These are phyloP conservation scores for Stegodyphus mimosarum DNA, from an alignment of 1,140 invertebrate genomes.

Conservation along the genomic window DNA sequence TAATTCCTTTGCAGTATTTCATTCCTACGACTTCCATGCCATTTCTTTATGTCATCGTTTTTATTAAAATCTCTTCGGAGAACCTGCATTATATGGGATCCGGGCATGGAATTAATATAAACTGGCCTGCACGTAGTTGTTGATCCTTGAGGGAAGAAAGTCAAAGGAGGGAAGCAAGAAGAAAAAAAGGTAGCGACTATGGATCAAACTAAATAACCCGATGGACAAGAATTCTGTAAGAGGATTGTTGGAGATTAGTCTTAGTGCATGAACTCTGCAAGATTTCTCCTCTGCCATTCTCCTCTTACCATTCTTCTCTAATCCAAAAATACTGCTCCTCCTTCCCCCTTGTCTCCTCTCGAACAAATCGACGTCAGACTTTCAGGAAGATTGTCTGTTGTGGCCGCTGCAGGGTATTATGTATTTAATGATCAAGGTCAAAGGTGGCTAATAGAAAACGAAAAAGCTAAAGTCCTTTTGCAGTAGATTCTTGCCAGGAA, in stretches of 20 bases:
- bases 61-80: no score
- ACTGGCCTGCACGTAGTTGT: no score
- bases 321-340: conserved; percentile 27
- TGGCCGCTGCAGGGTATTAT: background rate
- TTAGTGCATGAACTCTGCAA: conserved; percentile 16
- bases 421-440: conserved; percentile 17
- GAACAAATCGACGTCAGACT: background rate
- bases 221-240: conserved; percentile 40
- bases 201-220: conserved; percentile 33
- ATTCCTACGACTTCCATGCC: no score
- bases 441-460: conserved; percentile 8
- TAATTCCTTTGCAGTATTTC: no score
- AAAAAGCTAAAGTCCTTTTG: no score
- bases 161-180: background rate
- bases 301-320: background rate
- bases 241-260: conserved; percentile 38
- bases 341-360: no score
- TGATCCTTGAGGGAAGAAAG: no score
- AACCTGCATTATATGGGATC: no score
- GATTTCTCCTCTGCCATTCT: conserved; percentile 11
- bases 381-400: background rate
- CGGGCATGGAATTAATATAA: no score
- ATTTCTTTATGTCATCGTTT: no score
- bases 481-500: no score
- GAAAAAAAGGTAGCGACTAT: background rate